Conservation (phyloP, 2,888 invertebrate species). For the Patella depressa region DNA sequence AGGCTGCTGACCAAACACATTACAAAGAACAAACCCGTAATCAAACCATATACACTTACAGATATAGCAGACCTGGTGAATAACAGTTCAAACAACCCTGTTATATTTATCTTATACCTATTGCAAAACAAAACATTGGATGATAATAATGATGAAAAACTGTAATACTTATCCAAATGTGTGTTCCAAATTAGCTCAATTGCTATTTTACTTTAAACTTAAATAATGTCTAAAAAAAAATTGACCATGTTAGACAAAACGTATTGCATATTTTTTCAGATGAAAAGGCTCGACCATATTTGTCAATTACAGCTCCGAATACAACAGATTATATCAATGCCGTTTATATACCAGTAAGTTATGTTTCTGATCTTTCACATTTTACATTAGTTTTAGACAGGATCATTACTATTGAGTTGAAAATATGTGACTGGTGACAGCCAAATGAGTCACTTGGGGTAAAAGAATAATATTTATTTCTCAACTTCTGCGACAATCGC, state of each 20-base stretch:
- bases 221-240: too few relatives aligned
- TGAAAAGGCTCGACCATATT: slow-evolving; percentile 23
- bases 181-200: too few relatives aligned
- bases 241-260: neutral
- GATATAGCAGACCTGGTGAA: too few relatives aligned
- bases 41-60: too few relatives aligned
- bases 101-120: too few relatives aligned
- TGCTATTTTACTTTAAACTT: too few relatives aligned
- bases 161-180: too few relatives aligned
- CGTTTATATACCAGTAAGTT: slow-evolving; percentile 36
- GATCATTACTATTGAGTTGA: neutral
- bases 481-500: neutral
- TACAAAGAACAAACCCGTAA: too few relatives aligned
- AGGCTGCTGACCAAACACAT: too few relatives aligned
- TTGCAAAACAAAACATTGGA: too few relatives aligned
- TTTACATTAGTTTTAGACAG: neutral
- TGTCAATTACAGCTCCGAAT: slow-evolving; percentile 17
- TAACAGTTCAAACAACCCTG: too few relatives aligned
- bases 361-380: neutral
- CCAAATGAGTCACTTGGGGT: neutral
- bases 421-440: neutral
- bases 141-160: too few relatives aligned
- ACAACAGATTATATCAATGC: slow-evolving; percentile 38
- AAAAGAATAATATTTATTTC: neutral
- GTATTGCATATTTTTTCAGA: slow-evolving; percentile 17